Percentiles rank a stretch among this genome's conserved stretches.
Evolutionary conservation across 2,888 invertebrate genomes (phyloP).

Genomic region (Portevinia maculata): DNA sequence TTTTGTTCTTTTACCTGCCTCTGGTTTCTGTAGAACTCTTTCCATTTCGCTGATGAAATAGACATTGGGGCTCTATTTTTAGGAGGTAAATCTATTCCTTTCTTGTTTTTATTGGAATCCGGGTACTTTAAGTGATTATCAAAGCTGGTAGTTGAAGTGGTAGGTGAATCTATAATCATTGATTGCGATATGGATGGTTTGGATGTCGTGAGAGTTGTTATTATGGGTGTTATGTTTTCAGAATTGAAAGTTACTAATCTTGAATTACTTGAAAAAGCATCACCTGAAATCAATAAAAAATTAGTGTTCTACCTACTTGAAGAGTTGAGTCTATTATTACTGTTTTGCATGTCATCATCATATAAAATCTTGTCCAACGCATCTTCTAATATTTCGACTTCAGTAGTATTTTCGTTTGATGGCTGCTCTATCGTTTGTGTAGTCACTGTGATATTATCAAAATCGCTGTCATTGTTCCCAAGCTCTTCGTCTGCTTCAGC

Average conservation of each 20-base stretch:
- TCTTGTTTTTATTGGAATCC: conserved; percentile 1
- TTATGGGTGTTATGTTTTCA: neutral
- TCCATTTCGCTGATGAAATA: conserved; percentile 19
- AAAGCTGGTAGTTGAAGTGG: neutral
- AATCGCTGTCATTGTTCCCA: neutral
- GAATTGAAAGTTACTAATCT: neutral
- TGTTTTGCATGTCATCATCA: neutral
- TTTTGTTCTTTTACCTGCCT: conserved; percentile 7
- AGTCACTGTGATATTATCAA: neutral
- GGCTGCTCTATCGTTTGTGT: neutral
- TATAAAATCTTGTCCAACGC: neutral
- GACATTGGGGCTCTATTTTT: conserved; percentile 22
- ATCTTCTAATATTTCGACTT: neutral
- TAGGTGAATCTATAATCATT: neutral
- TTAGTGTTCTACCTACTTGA: neutral
- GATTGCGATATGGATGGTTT: neutral
- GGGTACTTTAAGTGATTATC: neutral
- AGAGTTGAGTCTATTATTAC: neutral
- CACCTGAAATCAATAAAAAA: neutral
- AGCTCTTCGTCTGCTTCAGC: neutral
- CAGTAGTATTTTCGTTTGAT: no score
- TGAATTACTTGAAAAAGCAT: neutral
- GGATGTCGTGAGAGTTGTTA: neutral
- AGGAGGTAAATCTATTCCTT: conserved; percentile 2
- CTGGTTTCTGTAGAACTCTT: conserved; percentile 28